These are phyloP conservation scores for Ormyrus pomaceus DNA, from an alignment of 2,888 invertebrate species.

Conservation along the genomic window DNA sequence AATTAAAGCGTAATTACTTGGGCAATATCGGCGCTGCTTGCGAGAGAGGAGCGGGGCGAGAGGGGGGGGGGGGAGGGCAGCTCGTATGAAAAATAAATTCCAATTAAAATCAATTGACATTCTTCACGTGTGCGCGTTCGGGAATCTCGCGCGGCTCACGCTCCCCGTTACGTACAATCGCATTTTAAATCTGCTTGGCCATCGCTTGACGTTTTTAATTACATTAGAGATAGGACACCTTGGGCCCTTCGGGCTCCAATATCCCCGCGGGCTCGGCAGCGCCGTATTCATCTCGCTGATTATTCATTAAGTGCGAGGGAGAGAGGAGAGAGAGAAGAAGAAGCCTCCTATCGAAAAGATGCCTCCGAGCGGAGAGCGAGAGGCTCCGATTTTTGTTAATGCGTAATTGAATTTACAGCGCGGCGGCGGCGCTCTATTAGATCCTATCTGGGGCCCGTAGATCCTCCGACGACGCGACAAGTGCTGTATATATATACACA, in stretches of 20 bases:
- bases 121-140: conserved; percentile 23
- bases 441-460: conserved; percentile 67
- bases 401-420: conserved; percentile 71
- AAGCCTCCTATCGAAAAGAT: conserved; percentile 46
- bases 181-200: conserved; percentile 48
- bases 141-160: neutral
- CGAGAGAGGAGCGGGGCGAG: no score
- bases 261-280: conserved; percentile 19
- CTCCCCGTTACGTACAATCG: conserved; percentile 34
- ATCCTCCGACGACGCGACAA: conserved; percentile 63
- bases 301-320: conserved; percentile 55
- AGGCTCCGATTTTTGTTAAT: conserved; percentile 67
- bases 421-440: conserved; percentile 65
- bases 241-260: conserved; percentile 45
- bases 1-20: conserved; percentile 46
- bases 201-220: conserved; percentile 56
- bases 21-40: conserved; percentile 24
- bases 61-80: neutral
- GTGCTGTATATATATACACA: neutral
- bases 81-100: conserved; percentile 52
- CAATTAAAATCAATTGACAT: conserved; percentile 58
- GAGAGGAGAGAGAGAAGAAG: neutral
- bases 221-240: conserved; percentile 58
- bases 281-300: conserved; percentile 54
- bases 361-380: conserved; percentile 36